These are phyloP conservation scores for Parelbella ahira DNA, from an alignment of 2,888 invertebrate species.

Conservation along the genomic window DNA sequence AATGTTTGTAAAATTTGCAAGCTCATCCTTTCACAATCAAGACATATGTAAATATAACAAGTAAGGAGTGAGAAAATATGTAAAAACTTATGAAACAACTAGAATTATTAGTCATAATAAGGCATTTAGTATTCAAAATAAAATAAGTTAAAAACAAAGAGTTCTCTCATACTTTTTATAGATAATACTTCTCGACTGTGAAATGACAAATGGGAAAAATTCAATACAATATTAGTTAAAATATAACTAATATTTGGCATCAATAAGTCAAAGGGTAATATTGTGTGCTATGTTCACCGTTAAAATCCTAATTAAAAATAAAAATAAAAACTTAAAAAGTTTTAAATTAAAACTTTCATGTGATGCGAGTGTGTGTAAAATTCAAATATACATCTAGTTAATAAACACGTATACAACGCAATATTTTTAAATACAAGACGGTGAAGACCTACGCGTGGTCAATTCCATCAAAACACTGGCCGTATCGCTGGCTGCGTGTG, in stretches of 20 bases:
- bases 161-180: too few relatives aligned
- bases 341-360: too few relatives aligned
- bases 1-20: constrained; percentile 13
- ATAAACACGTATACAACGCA: too few relatives aligned
- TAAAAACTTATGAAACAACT: not conserved
- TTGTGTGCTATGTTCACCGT: constrained; percentile 3
- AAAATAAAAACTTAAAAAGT: too few relatives aligned
- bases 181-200: constrained; percentile 16
- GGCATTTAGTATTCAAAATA: too few relatives aligned
- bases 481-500: too few relatives aligned
- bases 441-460: too few relatives aligned
- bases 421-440: too few relatives aligned
- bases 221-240: constrained; percentile 48
- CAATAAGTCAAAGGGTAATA: constrained; percentile 32
- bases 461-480: too few relatives aligned
- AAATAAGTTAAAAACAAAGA: too few relatives aligned
- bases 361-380: too few relatives aligned
- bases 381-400: too few relatives aligned
- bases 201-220: constrained; percentile 9
- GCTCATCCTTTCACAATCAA: constrained; percentile 12
- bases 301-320: not conserved
- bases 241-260: constrained; percentile 67
- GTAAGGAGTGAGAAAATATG: not conserved
- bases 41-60: constrained; percentile 6
- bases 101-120: not conserved